Evolutionary conservation across 2,888 invertebrate species (phyloP), one percentile per base, ranked within the genome.

Genomic region (Agonopterix alstromeriana): DNA sequence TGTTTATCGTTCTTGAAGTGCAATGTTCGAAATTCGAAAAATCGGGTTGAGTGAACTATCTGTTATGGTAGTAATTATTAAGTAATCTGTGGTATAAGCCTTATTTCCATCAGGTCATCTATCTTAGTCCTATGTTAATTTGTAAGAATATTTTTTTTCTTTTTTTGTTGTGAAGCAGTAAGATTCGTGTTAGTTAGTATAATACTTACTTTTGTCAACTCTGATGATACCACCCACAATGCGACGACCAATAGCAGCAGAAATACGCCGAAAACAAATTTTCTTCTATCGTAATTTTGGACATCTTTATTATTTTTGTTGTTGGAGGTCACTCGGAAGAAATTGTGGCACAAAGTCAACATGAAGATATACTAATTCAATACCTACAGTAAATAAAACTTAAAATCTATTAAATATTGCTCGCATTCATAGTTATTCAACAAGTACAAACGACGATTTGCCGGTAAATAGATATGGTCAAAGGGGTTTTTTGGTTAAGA

Each of bases 201-300:
- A 43, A 52, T n/a, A 36, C 66, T 81, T 88, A 98, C 98, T 93
- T 97, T 95, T 53, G 97, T 97, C 53, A 98, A 89, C 89, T 98
- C 98, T 40, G 97, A 96, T 46, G 98, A 98, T 48, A 95, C 93
- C 48, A 98, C 98, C 98, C 98, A 98, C 67, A 99, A 93, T 51
- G 98, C 90, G 86, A 98, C 97, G 60, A 98, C 98, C 66, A 98
- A 85, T 58, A 98, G 82, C 55, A 99, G 90, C 63, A 98, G 91
- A 67, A 96, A 91, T 60, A 97, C 90, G 65, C 98, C 99, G 66
- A 98, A 90, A 53, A 95, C 89, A 63, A 97, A 92, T 70, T 84
- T 82, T 64, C 75, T 79, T 58, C 75, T 82, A 58, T 78, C 80
- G 53, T 70, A 70, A 55, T 77, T 75, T 56, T 79, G 81, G 36